A percentile compares a stretch with the other conserved stretches of the same genome.
Conservation (phyloP, 2,113 vertebrate genomes). For the Carlito syrichta region DNA sequence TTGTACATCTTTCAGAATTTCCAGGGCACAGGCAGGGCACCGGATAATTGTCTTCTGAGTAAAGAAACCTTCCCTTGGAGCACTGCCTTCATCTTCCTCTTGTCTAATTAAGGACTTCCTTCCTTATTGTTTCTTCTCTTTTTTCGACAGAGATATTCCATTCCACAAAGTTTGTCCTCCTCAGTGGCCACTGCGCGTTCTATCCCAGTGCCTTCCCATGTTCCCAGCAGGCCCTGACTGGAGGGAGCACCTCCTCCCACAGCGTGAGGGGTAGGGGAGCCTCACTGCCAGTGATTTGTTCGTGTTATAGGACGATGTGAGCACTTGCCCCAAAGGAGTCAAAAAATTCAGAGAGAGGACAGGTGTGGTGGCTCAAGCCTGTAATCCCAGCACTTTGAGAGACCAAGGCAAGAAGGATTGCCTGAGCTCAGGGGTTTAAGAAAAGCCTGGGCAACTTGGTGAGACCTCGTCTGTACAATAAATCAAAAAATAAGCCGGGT, state of each 20-base stretch:
- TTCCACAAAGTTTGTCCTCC: not conserved
- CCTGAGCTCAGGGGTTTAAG: too few species aligned
- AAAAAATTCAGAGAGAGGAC: not conserved
- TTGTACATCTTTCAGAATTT: not conserved
- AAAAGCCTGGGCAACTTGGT: too few species aligned
- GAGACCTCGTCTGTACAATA: too few species aligned
- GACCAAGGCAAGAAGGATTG: too few species aligned
- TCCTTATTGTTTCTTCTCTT: not conserved
- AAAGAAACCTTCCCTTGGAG: not conserved
- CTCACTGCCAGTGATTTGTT: not conserved
- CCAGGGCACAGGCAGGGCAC: accelerated
- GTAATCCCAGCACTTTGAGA: too few species aligned
- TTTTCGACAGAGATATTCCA: not conserved
- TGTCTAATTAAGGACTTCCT: not conserved
- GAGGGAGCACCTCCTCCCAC: not conserved
- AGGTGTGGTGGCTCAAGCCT: too few species aligned
- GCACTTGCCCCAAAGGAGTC: not conserved
- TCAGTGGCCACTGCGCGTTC: too few species aligned
- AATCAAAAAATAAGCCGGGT: too few species aligned
- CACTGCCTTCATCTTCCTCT: not conserved
- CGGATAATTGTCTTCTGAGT: not conserved
- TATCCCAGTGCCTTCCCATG: not conserved
- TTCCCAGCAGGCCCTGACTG: not conserved
- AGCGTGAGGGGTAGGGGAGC: too few species aligned
- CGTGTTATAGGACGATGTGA: not conserved